Evolutionary conservation across 2,113 vertebrate genomes (phyloP).

Genomic region (Apistogramma diplotaenia): DNA sequence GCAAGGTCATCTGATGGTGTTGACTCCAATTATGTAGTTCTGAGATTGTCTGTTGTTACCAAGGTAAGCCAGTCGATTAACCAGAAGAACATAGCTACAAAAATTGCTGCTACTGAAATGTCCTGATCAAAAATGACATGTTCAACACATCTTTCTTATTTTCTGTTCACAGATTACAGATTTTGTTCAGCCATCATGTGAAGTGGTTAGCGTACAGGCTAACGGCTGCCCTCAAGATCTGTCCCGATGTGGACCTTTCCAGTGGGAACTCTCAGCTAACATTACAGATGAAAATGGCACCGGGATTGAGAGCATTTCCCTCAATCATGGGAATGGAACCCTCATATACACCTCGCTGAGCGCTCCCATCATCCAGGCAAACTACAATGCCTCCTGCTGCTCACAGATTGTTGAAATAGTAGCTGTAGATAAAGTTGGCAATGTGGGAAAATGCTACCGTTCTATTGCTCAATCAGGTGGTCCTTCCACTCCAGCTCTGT

Average conservation of each 20-base stretch:
- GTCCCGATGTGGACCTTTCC: conserved; percentile 38
- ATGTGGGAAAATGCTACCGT: conserved; percentile 71
- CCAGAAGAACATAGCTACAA: background rate
- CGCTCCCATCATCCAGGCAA: background rate
- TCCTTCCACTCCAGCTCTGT: conserved; percentile 20
- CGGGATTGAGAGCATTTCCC: conserved; percentile 46
- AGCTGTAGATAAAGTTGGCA: conserved; percentile 69
- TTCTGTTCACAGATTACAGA: conserved; percentile 68
- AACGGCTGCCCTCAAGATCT: conserved; percentile 46
- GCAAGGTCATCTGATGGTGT: conserved; percentile 33
- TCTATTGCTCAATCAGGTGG: conserved; percentile 43
- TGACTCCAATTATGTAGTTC: conserved; percentile 69
- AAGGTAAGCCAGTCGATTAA: conserved; percentile 59
- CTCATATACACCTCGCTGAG: conserved; percentile 8
- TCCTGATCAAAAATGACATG: background rate
- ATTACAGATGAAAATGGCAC: conserved; percentile 68
- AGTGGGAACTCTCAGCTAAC: conserved; percentile 65
- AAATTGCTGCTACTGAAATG: background rate
- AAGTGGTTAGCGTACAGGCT: conserved; percentile 14
- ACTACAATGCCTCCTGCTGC: conserved; percentile 72
- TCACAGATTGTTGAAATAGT: conserved; percentile 64
- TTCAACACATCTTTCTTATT: background rate
- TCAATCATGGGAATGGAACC: conserved; percentile 54
- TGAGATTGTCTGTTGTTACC: conserved; percentile 67
- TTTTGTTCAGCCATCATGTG: conserved; percentile 63